Conservation (phyloP, 2,888 invertebrate genomes). For the Congeria kusceri region DNA sequence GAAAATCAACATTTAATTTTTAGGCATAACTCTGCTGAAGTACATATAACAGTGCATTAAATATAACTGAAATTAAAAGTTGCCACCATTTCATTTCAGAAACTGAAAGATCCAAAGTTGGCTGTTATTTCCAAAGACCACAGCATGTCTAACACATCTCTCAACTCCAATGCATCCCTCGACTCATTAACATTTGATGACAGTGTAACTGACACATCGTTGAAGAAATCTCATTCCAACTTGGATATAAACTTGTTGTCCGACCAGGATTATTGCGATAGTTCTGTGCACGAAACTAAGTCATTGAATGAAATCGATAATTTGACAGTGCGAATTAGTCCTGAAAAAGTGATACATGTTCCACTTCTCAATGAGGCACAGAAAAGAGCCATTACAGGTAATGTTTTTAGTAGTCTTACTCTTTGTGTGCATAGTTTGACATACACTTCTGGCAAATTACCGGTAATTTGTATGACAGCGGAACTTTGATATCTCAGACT, state of each 20-base stretch:
- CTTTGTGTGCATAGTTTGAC: no score
- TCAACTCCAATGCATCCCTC: conserved; percentile 67
- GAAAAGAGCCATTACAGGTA: conserved; percentile 84
- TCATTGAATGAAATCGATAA: conserved; percentile 78
- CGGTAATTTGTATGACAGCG: no score
- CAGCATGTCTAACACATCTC: conserved; percentile 58
- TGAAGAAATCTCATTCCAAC: conserved; percentile 70
- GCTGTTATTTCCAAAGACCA: conserved; percentile 46
- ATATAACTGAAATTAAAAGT: no score
- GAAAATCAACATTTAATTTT: no score
- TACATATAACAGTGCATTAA: no score
- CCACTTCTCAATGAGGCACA: conserved; percentile 84
- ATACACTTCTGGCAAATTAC: no score
- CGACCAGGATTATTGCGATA: conserved; percentile 69
- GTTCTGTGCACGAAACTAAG: conserved; percentile 63
- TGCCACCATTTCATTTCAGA: conserved; percentile 48
- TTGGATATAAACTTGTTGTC: conserved; percentile 65
- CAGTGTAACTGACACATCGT: conserved; percentile 39
- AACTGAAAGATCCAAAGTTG: conserved; percentile 51
- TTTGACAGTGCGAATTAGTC: conserved; percentile 77
- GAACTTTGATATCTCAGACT: no score
- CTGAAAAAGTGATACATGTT: conserved; percentile 79
- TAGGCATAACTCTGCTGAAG: no score
- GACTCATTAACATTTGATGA: conserved; percentile 73
- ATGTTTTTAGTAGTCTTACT: no score